A percentile compares a stretch with the other conserved stretches of the same genome.
Evolutionary conservation across 2,888 invertebrate genomes (phyloP).

Genomic region (Himalopsyche kuldschensis): DNA sequence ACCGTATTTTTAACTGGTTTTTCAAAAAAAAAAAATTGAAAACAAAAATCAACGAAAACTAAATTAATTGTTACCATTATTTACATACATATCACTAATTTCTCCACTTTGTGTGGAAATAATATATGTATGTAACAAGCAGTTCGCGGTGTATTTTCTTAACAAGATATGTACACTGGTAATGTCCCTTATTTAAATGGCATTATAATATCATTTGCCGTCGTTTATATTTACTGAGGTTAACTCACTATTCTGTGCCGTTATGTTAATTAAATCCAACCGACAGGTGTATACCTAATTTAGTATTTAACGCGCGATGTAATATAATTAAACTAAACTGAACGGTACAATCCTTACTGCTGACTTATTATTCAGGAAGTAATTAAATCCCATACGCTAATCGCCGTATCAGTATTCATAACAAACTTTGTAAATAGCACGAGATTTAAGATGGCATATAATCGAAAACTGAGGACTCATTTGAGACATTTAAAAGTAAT

Average conservation of each 20-base stretch:
- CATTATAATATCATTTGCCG: not conserved
- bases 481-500: too few relatives aligned
- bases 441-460: not conserved
- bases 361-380: not conserved
- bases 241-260: not conserved
- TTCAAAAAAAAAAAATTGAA: too few relatives aligned
- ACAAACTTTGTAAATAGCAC: not conserved
- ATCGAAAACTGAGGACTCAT: too few relatives aligned
- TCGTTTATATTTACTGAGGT: not conserved
- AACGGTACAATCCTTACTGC: not conserved
- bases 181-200: not conserved
- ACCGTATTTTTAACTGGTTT: too few relatives aligned
- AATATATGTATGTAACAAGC: too few relatives aligned
- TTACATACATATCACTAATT: too few relatives aligned
- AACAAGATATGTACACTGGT: not conserved
- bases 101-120: too few relatives aligned
- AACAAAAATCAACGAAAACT: too few relatives aligned
- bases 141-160: too few relatives aligned
- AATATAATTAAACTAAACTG: not conserved
- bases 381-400: not conserved
- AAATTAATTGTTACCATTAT: too few relatives aligned
- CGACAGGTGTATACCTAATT: not conserved
- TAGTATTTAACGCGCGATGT: not conserved
- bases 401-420: not conserved
- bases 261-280: not conserved